Percentiles rank a stretch among this genome's conserved stretches.
Conservation (phyloP, 1,140 invertebrate species). For the Habropoda laboriosa region DNA sequence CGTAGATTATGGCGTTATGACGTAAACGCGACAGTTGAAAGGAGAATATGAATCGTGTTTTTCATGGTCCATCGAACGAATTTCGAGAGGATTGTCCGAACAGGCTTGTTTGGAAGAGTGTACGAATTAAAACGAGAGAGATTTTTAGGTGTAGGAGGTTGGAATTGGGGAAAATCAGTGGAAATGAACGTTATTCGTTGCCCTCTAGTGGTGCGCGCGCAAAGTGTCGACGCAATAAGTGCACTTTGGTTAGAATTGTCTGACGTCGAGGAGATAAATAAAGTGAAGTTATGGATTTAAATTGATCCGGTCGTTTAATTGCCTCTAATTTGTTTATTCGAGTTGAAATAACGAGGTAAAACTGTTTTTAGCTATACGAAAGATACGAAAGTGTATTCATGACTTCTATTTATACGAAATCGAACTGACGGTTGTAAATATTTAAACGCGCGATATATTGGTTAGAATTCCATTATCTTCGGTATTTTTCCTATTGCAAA, state of each 20-base stretch:
- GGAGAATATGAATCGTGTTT: too few relatives aligned
- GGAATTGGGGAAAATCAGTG: neutral
- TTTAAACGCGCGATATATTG: neutral
- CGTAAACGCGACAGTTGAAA: neutral
- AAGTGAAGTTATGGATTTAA: neutral
- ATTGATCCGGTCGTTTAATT: too few relatives aligned
- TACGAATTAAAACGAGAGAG: too few relatives aligned
- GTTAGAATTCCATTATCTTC: neutral
- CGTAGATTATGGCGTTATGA: neutral
- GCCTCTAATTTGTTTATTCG: too few relatives aligned
- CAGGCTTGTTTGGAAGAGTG: too few relatives aligned
- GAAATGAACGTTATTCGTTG: neutral
- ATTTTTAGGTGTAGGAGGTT: neutral
- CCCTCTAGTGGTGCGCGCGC: neutral
- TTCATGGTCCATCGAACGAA: too few relatives aligned
- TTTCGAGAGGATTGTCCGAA: too few relatives aligned
- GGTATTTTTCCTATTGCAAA: neutral
- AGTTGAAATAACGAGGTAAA: too few relatives aligned
- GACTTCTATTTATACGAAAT: neutral
- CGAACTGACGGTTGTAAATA: too few relatives aligned
- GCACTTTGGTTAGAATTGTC: neutral
- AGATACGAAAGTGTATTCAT: too few relatives aligned
- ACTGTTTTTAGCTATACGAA: too few relatives aligned
- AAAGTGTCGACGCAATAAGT: neutral
- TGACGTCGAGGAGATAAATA: neutral